Evolutionary conservation across 1,140 invertebrate species (phyloP).

Genomic region (Zaprionus vittiger): DNA sequence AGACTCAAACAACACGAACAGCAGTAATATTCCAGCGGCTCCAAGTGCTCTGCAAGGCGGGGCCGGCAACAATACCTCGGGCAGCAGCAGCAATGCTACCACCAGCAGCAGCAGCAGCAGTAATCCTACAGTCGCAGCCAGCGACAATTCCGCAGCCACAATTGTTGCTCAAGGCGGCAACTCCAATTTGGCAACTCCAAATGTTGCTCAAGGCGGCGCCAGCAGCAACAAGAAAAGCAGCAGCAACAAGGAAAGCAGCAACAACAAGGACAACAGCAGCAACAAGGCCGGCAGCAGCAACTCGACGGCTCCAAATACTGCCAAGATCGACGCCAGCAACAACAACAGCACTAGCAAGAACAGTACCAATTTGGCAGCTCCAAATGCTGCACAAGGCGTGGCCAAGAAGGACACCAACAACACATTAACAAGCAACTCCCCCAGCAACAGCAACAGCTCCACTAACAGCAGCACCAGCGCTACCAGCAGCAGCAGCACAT

Average conservation of each 20-base stretch:
- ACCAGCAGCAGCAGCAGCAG: neutral
- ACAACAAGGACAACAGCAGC: neutral
- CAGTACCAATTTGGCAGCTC: neutral
- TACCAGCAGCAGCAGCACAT: neutral
- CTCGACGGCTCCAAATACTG: neutral
- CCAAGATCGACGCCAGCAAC: neutral
- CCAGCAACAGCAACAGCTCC: neutral
- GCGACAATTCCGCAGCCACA: neutral
- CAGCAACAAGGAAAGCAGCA: slow-evolving; percentile 11
- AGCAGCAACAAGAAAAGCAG: neutral
- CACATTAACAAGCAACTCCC: slow-evolving; percentile 5
- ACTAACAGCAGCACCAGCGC: neutral
- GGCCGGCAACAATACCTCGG: neutral
- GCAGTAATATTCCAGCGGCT: too few relatives aligned
- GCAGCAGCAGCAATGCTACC: neutral
- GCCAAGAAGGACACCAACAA: neutral
- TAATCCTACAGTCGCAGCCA: neutral
- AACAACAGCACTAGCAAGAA: neutral
- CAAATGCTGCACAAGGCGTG: slow-evolving; percentile 5
- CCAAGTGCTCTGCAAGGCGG: neutral
- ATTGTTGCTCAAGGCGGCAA: neutral
- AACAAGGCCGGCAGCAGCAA: slow-evolving; percentile 9
- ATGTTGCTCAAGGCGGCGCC: slow-evolving; percentile 5
- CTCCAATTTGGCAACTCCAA: neutral
- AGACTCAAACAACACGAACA: too few relatives aligned